Conservation (phyloP, 1,140 invertebrate species). For the Lucilia cuprina region DNA sequence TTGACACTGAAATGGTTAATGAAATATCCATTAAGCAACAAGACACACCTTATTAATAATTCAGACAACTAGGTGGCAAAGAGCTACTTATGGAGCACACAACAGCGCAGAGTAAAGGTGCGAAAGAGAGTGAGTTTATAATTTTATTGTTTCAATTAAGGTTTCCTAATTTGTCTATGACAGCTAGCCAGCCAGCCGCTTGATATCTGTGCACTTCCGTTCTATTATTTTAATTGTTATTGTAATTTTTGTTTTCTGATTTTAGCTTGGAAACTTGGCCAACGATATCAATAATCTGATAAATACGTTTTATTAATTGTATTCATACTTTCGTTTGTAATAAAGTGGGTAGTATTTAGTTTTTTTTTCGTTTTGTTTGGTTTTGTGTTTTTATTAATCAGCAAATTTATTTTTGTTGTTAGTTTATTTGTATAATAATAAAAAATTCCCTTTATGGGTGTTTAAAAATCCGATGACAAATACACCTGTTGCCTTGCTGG, state of each 20-base stretch:
- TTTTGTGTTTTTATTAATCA: too few relatives aligned
- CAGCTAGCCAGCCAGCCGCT: not conserved
- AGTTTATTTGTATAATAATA: not conserved
- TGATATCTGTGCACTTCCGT: not conserved
- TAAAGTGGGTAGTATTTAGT: not conserved
- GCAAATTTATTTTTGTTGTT: not conserved
- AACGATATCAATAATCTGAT: not conserved
- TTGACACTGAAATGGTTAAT: not conserved
- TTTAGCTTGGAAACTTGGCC: not conserved
- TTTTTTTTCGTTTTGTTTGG: not conserved
- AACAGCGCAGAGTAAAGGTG: not conserved
- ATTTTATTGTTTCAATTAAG: too few relatives aligned
- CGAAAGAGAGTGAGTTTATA: not conserved
- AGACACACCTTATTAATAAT: not conserved
- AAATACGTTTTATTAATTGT: not conserved
- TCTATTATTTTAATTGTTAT: not conserved
- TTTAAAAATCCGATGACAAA: not conserved
- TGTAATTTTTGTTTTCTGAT: not conserved
- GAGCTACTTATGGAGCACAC: not conserved
- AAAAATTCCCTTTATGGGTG: not conserved
- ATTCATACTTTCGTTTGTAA: not conserved
- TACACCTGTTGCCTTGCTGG: not conserved
- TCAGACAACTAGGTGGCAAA: not conserved
- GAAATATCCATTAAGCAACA: too few relatives aligned
- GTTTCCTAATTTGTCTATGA: not conserved